Percentiles rank a stretch among this genome's conserved stretches.
Conservation (phyloP, 2,888 invertebrate genomes). For the Diogma glabrata region DNA sequence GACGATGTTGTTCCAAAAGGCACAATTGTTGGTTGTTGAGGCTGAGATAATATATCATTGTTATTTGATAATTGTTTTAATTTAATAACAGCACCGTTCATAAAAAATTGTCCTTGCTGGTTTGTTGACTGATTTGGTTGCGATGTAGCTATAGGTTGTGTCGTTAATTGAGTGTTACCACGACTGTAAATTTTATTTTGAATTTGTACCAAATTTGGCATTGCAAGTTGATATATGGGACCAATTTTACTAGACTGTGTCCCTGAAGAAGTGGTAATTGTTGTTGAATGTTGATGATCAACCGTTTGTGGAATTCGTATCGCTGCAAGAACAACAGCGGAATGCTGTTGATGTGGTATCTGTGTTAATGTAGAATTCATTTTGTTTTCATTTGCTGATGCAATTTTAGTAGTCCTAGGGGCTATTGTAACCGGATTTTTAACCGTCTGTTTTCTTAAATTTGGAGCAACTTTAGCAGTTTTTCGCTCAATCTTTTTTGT, state of each 20-base stretch:
- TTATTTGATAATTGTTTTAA: slow-evolving; percentile 22
- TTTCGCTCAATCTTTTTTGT: slow-evolving; percentile 36
- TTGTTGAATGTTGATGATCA: slow-evolving; percentile 26
- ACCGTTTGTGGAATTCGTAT: slow-evolving; percentile 1
- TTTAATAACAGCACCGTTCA: slow-evolving; percentile 36
- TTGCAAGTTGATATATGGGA: slow-evolving; percentile 45
- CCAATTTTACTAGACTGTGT: slow-evolving; percentile 23
- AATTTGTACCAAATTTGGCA: slow-evolving; percentile 52
- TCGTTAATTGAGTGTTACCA: neutral
- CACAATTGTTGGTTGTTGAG: slow-evolving; percentile 14
- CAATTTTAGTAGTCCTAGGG: too few relatives aligned
- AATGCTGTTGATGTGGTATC: slow-evolving; percentile 5
- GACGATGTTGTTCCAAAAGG: slow-evolving; percentile 17
- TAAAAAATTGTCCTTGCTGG: slow-evolving; percentile 28
- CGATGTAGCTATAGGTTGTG: neutral
- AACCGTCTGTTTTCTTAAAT: slow-evolving; percentile 27
- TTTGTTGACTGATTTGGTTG: neutral
- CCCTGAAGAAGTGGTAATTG: slow-evolving; percentile 20
- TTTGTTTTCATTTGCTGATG: slow-evolving; percentile 33
- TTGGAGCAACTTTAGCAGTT: slow-evolving; percentile 36
- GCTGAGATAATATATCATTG: slow-evolving; percentile 7
- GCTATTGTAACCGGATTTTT: slow-evolving; percentile 37
- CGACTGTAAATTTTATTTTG: slow-evolving; percentile 29
- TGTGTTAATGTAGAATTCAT: slow-evolving; percentile 20
- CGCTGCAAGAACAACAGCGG: slow-evolving; percentile 8